These are phyloP conservation scores for Molossus alvarezi DNA, from an alignment of 2,797 vertebrate species.

Conservation along the genomic window DNA sequence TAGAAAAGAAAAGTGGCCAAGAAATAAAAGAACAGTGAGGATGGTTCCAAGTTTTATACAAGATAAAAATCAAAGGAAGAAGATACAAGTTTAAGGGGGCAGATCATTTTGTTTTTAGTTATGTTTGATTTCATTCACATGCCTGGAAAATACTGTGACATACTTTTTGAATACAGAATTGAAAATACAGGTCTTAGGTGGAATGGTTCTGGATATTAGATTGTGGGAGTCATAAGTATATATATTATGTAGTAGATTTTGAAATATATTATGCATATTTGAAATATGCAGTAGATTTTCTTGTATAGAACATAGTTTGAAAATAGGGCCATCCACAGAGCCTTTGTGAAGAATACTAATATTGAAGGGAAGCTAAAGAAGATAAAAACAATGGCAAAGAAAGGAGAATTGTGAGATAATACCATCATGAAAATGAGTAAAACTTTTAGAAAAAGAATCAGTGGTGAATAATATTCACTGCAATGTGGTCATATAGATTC, in stretches of 20 bases:
- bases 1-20: background rate
- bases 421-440: background rate
- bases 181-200: background rate
- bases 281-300: background rate
- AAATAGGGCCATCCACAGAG: background rate
- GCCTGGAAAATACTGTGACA: background rate
- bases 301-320: background rate
- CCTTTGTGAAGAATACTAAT: background rate
- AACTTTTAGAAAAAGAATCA: background rate
- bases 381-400: background rate
- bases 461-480: background rate
- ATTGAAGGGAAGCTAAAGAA: conserved; percentile 39
- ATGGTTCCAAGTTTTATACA: conserved; percentile 30
- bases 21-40: background rate
- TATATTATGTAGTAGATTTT: background rate
- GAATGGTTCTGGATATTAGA: background rate
- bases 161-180: conserved; percentile 34
- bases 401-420: background rate
- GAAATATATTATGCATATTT: background rate
- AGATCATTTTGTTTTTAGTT: background rate
- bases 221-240: background rate
- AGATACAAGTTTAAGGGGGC: background rate
- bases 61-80: conserved; percentile 4
- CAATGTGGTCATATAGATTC: background rate
- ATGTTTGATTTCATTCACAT: conserved; percentile 3